phyloP scores from a whole-genome alignment of 2,888 invertebrate species.

The Acleris holmiana region DNA sequence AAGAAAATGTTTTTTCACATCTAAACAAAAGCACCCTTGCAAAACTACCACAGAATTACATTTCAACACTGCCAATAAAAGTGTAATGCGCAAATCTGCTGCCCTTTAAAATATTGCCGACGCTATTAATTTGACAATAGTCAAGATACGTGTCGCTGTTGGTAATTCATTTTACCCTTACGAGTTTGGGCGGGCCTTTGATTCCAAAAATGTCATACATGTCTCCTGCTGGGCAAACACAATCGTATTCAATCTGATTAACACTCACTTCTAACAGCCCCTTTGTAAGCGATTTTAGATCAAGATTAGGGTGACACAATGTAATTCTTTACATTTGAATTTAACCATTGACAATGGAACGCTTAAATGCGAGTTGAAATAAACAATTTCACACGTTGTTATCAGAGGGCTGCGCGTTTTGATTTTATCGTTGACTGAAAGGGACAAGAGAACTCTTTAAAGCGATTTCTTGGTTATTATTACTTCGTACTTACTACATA shows the following conservation, averaged over 20 bases:
- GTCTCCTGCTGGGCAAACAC: slow-evolving; percentile 73
- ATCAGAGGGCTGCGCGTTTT: slow-evolving; percentile 52
- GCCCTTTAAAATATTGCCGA: slow-evolving; percentile 9
- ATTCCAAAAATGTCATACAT: slow-evolving; percentile 59
- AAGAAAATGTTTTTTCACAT: no score
- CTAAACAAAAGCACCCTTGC: not conserved
- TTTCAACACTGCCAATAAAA: slow-evolving; percentile 2
- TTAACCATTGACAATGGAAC: slow-evolving; percentile 65
- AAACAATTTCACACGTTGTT: slow-evolving; percentile 73
- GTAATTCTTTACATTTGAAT: slow-evolving; percentile 77
- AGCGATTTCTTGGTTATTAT: slow-evolving; percentile 19
- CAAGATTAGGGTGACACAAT: slow-evolving; percentile 79
- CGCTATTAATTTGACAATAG: slow-evolving; percentile 29
- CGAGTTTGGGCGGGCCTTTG: slow-evolving; percentile 25
- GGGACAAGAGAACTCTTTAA: slow-evolving; percentile 46
- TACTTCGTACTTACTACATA: not conserved
- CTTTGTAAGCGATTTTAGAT: slow-evolving; percentile 74
- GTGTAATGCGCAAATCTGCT: slow-evolving; percentile 5
- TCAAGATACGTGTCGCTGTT: slow-evolving; percentile 24
- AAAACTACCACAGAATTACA: not conserved
- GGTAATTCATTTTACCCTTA: slow-evolving; percentile 29
- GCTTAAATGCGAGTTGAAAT: slow-evolving; percentile 65
- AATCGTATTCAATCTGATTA: slow-evolving; percentile 81
- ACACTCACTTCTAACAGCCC: slow-evolving; percentile 71
- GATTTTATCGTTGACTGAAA: slow-evolving; percentile 65